These are phyloP conservation scores for Drosophila rubida DNA, from an alignment of 2,888 invertebrate species.

Conservation along the genomic window DNA sequence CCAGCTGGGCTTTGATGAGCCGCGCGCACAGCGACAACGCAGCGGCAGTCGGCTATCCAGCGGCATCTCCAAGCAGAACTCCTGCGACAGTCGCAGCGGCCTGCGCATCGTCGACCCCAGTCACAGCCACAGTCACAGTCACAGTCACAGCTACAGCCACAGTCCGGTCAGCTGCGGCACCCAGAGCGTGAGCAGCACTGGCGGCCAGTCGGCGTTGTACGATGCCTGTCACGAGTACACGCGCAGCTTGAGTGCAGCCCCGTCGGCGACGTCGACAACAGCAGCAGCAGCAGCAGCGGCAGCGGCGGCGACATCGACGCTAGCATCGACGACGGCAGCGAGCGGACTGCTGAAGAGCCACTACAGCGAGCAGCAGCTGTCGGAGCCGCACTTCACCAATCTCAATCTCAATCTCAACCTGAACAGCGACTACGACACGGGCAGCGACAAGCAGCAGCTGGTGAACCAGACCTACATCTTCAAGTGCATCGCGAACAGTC, in stretches of 20 bases:
- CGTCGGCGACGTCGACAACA: conserved; percentile 60
- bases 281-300: conserved; percentile 41
- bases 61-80: conserved; percentile 81
- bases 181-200: conserved; percentile 64
- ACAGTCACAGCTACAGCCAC: conserved; percentile 53
- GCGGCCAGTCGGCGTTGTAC: conserved; percentile 72
- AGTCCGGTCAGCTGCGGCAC: conserved; percentile 73
- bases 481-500: conserved; percentile 84
- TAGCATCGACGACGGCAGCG: background rate
- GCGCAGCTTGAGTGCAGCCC: conserved; percentile 70
- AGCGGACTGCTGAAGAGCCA: conserved; percentile 80
- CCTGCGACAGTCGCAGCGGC: conserved; percentile 75
- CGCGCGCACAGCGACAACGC: conserved; percentile 60
- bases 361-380: conserved; percentile 83
- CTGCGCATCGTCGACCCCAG: background rate
- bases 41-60: conserved; percentile 75
- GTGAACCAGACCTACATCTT: conserved; percentile 84
- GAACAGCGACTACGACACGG: conserved; percentile 70
- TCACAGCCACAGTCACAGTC: conserved; percentile 62
- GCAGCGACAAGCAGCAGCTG: conserved; percentile 81
- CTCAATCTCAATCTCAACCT: conserved; percentile 75
- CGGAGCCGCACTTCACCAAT: conserved; percentile 76
- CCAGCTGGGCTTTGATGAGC: conserved; percentile 72
- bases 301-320: background rate
- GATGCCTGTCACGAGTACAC: conserved; percentile 75